A percentile compares a stretch with the other conserved stretches of the same genome.
phyloP scores from a whole-genome alignment of 2,113 vertebrate genomes.

The Calypte anna region DNA sequence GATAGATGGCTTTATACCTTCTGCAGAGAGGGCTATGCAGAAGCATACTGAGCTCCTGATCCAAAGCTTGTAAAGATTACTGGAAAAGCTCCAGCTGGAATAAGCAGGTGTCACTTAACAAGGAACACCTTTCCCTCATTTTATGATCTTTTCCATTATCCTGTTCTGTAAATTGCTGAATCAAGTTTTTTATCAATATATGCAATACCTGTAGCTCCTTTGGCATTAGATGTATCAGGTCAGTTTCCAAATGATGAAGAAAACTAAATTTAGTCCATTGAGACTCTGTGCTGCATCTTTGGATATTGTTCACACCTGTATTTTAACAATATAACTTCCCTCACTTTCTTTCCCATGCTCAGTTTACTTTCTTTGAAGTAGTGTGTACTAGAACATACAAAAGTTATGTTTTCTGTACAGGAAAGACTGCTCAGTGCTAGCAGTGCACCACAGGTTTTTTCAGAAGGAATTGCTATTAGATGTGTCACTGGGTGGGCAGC shows the following conservation, averaged over 20 bases:
- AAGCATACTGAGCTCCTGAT: neutral
- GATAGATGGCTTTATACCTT: neutral
- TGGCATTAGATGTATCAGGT: fast-evolving
- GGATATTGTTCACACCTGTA: neutral
- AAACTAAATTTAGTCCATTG: neutral
- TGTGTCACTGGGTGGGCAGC: neutral
- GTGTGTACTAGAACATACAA: neutral
- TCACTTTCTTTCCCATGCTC: neutral
- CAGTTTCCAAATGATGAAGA: neutral
- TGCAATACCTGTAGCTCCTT: neutral
- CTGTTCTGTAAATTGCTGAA: neutral
- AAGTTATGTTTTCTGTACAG: neutral
- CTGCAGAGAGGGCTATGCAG: neutral
- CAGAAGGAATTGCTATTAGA: neutral
- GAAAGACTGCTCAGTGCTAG: neutral
- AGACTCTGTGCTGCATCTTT: neutral
- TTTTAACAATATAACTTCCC: neutral
- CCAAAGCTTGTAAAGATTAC: neutral
- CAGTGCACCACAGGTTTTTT: neutral
- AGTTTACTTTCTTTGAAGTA: neutral
- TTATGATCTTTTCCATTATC: neutral
- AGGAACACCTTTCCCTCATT: neutral
- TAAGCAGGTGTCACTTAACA: neutral
- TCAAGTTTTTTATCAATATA: neutral
- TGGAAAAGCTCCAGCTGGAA: neutral